phyloP scores from a whole-genome alignment of 1,140 invertebrate species.

The Macrobrachium rosenbergii region DNA sequence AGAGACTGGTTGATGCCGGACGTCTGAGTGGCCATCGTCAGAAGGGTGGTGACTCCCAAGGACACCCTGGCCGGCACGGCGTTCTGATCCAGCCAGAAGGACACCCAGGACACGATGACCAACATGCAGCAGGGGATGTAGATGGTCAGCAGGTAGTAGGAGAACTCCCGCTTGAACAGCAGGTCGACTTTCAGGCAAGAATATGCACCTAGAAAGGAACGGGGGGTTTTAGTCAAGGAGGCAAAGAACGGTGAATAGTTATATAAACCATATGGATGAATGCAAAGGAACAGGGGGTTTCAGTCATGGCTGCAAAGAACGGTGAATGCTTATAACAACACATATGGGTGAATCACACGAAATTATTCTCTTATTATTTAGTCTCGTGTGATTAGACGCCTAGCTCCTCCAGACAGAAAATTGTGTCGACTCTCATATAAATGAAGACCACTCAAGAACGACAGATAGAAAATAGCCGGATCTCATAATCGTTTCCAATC shows the following conservation, averaged over 20 bases:
- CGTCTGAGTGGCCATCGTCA: slow-evolving; percentile 75
- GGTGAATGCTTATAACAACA: no score
- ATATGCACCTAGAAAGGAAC: slow-evolving; percentile 71
- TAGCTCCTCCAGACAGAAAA: no score
- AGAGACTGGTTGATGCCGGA: slow-evolving; percentile 74
- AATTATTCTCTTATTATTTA: neutral
- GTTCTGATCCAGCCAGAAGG: slow-evolving; percentile 74
- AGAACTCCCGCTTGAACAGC: slow-evolving; percentile 73
- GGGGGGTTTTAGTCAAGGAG: neutral
- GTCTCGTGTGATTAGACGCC: neutral
- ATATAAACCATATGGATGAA: no score
- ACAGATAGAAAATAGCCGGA: no score
- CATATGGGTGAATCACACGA: neutral
- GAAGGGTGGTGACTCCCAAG: slow-evolving; percentile 74
- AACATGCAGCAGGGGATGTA: slow-evolving; percentile 74
- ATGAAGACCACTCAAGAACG: no score
- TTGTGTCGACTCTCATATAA: no score
- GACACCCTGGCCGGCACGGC: slow-evolving; percentile 74
- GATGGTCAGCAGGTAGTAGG: slow-evolving; percentile 74
- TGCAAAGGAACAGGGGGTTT: neutral
- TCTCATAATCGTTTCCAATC: neutral
- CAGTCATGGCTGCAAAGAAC: neutral
- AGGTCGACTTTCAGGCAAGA: slow-evolving; percentile 74
- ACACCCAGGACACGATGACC: slow-evolving; percentile 75
- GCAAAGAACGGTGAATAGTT: neutral